Base-by-base conservation (phyloP, 2,797 vertebrate species). In the Naso thynnoides region DNA sequence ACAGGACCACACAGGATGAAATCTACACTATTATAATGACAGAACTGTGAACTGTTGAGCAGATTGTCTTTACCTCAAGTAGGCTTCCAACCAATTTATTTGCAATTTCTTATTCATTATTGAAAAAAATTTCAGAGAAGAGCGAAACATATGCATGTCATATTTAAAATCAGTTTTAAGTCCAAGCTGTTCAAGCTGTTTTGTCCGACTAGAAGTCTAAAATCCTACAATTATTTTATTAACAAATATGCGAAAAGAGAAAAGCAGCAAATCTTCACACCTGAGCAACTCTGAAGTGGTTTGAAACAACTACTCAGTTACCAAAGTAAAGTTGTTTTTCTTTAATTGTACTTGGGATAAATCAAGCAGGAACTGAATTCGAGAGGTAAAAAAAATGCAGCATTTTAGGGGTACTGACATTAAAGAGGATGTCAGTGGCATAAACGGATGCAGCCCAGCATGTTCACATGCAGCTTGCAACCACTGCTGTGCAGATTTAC, bases 1-100 rank as follows among this genome's bases (percentile, higher is more conserved):
- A 56, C 27, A 47, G 24, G 61, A 54, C 33, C 55, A 68, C 26
- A 66, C 38, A 44, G 39, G 24, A n/a, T n/a, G 5, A 1, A 49
- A 69, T 23, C 26, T 6, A 2, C 8, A 23, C 19, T 14, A 41
- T 6, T 55, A 59, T 7, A 55, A 63, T 45, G 31, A 67, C 1
- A 0, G 24, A 19, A 14, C 13, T n/a, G 13, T 5, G 8, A 41
- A 15, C 8, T 31, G 8, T 13, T 27, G 14, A 50, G 39, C 4
- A 6, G 1, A 3, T 9, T 42, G 27, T 27, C 24, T 56, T 44
- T 0, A 47, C 47, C 23, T 49, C 1, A 52, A 49, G 33, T 16
- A 8, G 44, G 19, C 19, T 44, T 27, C 5, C 6, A 44, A 62
- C 4, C 0, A 53, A 23, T 54, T n/a, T 8, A 42, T 31, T 45